Percentiles rank a stretch among this genome's conserved stretches.
phyloP scores from a whole-genome alignment of 2,888 invertebrate species.

The Gibbula magus region DNA sequence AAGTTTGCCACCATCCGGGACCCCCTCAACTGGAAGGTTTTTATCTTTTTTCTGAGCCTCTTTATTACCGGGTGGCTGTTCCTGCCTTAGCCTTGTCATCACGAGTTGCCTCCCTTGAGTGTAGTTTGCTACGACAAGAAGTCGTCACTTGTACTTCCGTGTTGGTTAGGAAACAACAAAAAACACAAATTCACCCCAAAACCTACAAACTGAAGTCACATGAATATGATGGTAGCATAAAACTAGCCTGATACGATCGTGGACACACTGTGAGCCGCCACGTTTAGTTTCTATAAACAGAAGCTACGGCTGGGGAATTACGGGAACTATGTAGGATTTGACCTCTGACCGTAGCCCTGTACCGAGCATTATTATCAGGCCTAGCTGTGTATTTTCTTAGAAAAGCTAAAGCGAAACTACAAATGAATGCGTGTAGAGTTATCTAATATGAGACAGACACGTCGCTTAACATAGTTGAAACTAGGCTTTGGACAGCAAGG shows the following conservation, averaged over 20 bases:
- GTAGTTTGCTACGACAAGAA: background rate
- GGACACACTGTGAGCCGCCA: background rate
- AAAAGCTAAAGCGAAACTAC: background rate
- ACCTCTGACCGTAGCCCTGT: background rate
- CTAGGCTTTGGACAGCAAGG: background rate
- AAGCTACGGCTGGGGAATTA: background rate
- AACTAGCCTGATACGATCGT: no score
- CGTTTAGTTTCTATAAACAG: background rate
- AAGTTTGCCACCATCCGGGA: background rate
- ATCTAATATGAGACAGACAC: background rate
- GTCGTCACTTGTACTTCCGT: background rate
- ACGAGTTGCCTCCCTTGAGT: background rate
- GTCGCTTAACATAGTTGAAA: background rate
- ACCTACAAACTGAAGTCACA: no score
- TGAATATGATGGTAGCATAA: no score
- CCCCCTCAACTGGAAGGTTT: no score
- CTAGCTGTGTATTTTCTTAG: background rate
- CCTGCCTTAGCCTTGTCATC: background rate
- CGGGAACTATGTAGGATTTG: background rate
- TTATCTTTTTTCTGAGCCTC: no score
- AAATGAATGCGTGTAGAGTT: background rate
- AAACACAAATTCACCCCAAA: no score
- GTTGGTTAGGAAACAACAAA: background rate
- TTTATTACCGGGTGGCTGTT: background rate
- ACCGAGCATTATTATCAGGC: background rate